Evolutionary conservation across 2,113 vertebrate species (phyloP), one percentile per base, ranked within the genome.

Genomic region (Archocentrus centrarchus): DNA sequence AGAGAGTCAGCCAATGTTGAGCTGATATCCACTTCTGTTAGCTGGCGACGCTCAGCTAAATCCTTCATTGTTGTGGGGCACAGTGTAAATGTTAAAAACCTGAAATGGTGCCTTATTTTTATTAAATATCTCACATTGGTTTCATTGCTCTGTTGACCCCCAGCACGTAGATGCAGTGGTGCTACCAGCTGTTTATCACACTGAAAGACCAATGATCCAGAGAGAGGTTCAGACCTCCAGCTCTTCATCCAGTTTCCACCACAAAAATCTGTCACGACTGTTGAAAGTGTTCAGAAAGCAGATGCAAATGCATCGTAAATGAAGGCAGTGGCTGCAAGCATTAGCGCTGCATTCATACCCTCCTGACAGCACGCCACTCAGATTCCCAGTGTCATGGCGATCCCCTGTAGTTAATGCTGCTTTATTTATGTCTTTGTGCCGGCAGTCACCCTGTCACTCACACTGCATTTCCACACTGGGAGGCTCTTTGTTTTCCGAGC

Each of bases 401-500:
- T 61, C 77, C 59, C 63, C 85, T 58, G 83, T 75, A 77, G 86
- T 76, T 81, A 35, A 81, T 77, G 18, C 11, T 41, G 82, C 82
- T 76, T 87, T 87, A 89, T 90, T 88, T 87, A 87, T 87, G 75
- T 22, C 70, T 1, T 0, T 11, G 64, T 47, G 80, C 86, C 80
- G 30, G 84, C 58, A 59, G 84, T 75, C 79, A 60, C 60, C 27
- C 44, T 86, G 86, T 89, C 91, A 90, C 44, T 91, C 88, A 81
- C 5, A 14, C 11, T 30, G 24, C 78, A 7, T 10, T 37, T 77
- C 50, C 81, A 62, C 84, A 85, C 86, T 77, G 37, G 79, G 81
- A 80, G 68, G 5, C 53, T 35, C 41, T 77, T 80, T 79, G 81
- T 87, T 80, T 68, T 59, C 27, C 22, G 63, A n/a, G 63, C 15